phyloP scores from a whole-genome alignment of 2,888 invertebrate genomes.

The Heliconius charithonia region DNA sequence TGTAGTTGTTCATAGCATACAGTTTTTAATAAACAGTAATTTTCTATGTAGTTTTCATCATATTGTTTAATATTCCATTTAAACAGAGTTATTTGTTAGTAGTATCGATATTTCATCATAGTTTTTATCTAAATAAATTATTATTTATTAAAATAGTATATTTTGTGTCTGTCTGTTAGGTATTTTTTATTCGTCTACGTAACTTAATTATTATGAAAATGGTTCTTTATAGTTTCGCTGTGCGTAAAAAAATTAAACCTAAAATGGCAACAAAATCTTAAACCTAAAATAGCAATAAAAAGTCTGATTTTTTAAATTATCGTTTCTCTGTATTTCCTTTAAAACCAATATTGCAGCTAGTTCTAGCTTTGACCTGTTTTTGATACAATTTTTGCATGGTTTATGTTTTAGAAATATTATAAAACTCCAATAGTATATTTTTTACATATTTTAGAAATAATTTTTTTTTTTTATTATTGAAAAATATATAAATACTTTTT shows the following conservation, averaged over 20 bases:
- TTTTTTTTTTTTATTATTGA: background rate
- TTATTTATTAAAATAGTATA: too few relatives aligned
- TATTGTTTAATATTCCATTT: too few relatives aligned
- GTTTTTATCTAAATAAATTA: too few relatives aligned
- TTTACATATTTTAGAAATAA: background rate
- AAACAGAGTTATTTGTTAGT: too few relatives aligned
- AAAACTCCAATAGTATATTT: background rate
- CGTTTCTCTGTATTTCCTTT: background rate
- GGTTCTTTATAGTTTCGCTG: background rate
- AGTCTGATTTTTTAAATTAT: background rate
- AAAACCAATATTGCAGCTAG: background rate
- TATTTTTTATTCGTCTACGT: background rate
- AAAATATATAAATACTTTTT: too few relatives aligned
- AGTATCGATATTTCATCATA: too few relatives aligned
- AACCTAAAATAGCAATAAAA: background rate
- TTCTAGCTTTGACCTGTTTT: background rate
- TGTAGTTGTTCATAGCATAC: constrained; percentile 33
- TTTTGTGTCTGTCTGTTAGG: background rate
- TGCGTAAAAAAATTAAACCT: too few relatives aligned
- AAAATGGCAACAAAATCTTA: too few relatives aligned
- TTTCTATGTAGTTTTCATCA: background rate
- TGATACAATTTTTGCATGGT: background rate
- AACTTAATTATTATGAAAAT: too few relatives aligned
- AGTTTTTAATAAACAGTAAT: background rate
- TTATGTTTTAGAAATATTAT: background rate